phyloP scores from a whole-genome alignment of 2,797 vertebrate genomes.

The Hippopotamyrus pictus region DNA sequence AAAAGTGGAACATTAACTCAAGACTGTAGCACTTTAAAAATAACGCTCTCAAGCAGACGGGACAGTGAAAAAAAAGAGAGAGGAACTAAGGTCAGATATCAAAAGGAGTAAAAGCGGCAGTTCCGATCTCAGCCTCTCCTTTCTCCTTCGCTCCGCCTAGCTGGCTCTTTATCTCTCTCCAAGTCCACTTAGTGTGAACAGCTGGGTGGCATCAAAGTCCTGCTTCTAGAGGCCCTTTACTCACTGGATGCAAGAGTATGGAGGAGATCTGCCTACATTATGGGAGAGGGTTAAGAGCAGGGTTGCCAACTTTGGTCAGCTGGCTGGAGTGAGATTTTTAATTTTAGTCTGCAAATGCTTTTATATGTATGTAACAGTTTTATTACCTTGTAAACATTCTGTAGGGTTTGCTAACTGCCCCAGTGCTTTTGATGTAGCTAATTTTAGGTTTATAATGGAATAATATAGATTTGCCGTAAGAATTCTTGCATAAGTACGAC shows the following conservation, averaged over 20 bases:
- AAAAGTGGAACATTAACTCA: background rate
- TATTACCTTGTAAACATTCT: background rate
- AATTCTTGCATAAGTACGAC: background rate
- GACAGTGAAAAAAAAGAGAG: background rate
- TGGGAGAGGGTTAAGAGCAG: background rate
- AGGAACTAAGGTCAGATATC: background rate
- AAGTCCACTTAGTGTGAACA: background rate
- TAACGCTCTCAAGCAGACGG: background rate
- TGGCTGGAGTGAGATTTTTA: background rate
- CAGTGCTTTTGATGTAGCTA: background rate
- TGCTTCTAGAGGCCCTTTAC: background rate
- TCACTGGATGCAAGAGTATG: background rate
- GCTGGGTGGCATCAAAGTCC: background rate
- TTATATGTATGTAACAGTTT: background rate
- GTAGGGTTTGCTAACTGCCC: background rate
- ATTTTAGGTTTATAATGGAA: background rate
- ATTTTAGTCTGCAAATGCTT: background rate
- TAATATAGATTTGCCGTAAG: background rate
- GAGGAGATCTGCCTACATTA: background rate
- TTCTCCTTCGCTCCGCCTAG: background rate
- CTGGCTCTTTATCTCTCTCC: conserved; percentile 2
- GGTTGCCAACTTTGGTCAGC: background rate
- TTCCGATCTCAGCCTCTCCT: background rate
- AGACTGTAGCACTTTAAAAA: background rate
- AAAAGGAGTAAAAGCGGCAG: background rate